Percentiles rank a stretch among this genome's conserved stretches.
These are phyloP conservation scores for Acrossocheilus wenchowensis DNA, from an alignment of 2,797 vertebrate species.

Conservation along the genomic window DNA sequence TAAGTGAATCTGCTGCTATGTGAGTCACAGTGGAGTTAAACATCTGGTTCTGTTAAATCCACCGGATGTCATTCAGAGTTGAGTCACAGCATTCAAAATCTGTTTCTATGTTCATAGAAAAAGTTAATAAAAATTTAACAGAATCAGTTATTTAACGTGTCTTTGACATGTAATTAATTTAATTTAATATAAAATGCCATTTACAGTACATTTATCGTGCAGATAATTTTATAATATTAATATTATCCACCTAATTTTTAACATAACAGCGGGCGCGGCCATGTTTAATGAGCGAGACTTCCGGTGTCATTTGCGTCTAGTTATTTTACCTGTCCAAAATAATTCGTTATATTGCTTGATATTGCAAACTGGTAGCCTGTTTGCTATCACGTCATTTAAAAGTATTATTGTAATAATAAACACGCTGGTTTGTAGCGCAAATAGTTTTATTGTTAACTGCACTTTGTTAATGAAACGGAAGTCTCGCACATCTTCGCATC, in stretches of 20 bases:
- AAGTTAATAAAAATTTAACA: not conserved
- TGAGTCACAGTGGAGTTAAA: conserved; percentile 51
- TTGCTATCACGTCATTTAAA: not conserved
- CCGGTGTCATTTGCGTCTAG: not conserved
- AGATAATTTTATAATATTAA: not conserved
- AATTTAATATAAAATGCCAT: not conserved
- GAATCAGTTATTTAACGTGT: not conserved
- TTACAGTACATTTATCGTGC: not conserved
- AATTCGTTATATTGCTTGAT: not conserved
- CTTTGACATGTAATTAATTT: not conserved
- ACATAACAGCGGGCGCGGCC: not conserved
- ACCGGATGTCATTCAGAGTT: conserved; percentile 46
- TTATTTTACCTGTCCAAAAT: not conserved
- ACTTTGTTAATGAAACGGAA: not conserved
- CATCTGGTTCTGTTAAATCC: conserved; percentile 53
- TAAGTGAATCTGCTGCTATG: conserved; percentile 30
- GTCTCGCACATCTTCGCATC: not conserved
- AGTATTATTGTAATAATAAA: not conserved
- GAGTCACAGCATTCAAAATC: not conserved
- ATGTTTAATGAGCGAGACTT: not conserved
- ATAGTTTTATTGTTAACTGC: not conserved
- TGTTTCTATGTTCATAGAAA: not conserved
- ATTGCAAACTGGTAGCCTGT: not conserved
- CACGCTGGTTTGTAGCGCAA: not conserved
- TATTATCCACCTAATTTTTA: not conserved